Base-by-base conservation (phyloP, 2,888 invertebrate genomes). In the Apodemia arnacis region DNA sequence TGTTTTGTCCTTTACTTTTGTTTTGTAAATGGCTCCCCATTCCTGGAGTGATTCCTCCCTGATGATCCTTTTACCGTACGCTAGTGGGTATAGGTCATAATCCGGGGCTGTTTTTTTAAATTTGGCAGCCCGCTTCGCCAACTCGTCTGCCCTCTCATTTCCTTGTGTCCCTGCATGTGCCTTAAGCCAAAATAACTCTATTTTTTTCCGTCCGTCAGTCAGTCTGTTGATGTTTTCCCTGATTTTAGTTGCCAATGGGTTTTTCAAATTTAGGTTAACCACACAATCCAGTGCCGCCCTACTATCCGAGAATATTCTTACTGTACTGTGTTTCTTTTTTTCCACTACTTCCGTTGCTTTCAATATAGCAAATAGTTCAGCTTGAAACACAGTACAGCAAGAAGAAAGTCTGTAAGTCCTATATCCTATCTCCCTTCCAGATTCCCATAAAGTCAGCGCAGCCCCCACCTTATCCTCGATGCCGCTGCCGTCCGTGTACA, bases 401-500 rank as follows among this genome's bases (percentile, higher is more conserved):
- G 21, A 24, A 8, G 21, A 8, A 10, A 44, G 13, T 7, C 24
- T 49, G 13, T 85, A 81, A 13, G 82, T 86, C 24, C 72, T 3
- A 34, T 72, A 8, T 31, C n/a, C 81, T n/a, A 59, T 77, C 80
- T 88, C 84, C 6, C 41, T 34, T 0, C 31, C 81, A 1, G 49
- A 31, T 7, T 63, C 78, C 83, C 82, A 87, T 13, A 81, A 13
- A 49, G 84, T 78, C 3, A 85, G 24, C 0, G 85, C 80, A 0
- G 87, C 87, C 2, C 85, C 87, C 1, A 89, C 87, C 27, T 85
- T 87, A 2, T 69, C 87, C n/a, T 80, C 82, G 34, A 87, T 90
- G 59, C 84, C 90, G 79, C 90, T 88, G 21, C 90, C 91, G 27
- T 90, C 91, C 0, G 88, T 90, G 75, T 54, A 90, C 1, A 88